Evolutionary conservation across 2,797 vertebrate genomes (phyloP).

Genomic region (Carcharodon carcharias): DNA sequence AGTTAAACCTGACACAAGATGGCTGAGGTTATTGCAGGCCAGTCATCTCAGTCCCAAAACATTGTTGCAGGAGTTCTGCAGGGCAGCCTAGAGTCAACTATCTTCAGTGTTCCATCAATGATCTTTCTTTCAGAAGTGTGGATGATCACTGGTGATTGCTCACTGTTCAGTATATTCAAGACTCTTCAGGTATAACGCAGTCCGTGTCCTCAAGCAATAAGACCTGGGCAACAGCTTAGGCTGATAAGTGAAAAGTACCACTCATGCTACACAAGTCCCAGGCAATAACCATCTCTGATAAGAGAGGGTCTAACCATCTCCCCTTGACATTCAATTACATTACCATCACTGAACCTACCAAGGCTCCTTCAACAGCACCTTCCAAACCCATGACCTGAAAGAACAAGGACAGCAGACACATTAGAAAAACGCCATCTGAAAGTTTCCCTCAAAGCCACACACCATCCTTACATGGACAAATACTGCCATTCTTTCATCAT

Average conservation of each 20-base stretch:
- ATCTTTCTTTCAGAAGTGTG: not conserved
- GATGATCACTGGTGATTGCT: not conserved
- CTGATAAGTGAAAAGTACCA: not conserved
- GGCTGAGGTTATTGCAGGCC: no score
- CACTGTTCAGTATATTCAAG: not conserved
- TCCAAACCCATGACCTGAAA: not conserved
- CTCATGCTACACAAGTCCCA: not conserved
- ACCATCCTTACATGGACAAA: not conserved
- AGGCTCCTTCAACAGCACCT: not conserved
- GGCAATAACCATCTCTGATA: not conserved
- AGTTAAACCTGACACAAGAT: no score
- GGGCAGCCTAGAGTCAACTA: no score
- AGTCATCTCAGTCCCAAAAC: no score
- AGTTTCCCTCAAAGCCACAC: not conserved
- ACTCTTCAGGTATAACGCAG: not conserved
- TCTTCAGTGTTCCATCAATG: not conserved
- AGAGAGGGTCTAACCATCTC: not conserved
- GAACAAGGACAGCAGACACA: not conserved
- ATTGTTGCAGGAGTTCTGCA: no score
- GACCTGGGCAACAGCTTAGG: not conserved
- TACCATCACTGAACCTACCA: not conserved
- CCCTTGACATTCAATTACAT: not conserved
- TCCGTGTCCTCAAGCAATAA: not conserved
- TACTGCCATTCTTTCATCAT: not conserved
- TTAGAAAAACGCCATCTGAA: not conserved